Evolutionary conservation across 2,888 invertebrate genomes (phyloP), one percentile per base, ranked within the genome.

Genomic region (Melieria picta): DNA sequence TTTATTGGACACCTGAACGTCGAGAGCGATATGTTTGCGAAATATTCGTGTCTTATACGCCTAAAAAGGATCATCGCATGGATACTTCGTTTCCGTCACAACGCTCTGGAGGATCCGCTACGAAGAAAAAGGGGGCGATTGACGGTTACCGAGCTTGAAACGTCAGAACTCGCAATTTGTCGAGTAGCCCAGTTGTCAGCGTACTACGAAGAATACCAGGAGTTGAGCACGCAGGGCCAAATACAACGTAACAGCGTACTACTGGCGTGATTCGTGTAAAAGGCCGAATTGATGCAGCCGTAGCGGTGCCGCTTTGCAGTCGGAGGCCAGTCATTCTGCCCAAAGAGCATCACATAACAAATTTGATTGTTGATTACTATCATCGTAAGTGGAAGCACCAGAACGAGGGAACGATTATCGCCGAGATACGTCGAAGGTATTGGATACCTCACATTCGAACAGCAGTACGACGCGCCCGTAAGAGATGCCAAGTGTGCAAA

Each of bases 21-120:
- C 60, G 42, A 48, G n/a, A n/a, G 48, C 72, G 4, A 71, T 72
- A 62, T 70, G n/a, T 50, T 69, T 0, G 48, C 68, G 0, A 72
- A 69, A 55, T 57, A 74, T 30, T 71, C 70, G 45, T 67, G 72
- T 13, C 66, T 65, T 0, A 65, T 69, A 5, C 64, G 73, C 7
- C 65, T 56, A 7, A 64, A 62, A 4, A 56, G 65, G 4, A 48
- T 76, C n/a, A 11, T 60, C 3, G 48, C 60, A 9, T 69, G 46
- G 16, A 52, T 72, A 4, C 7, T 67, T 7, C 45, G 47, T 4
- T 52, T 68, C 11, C 66, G 66, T 13, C 56, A 65, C 16, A 64
- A 64, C 42, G 30, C 30, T 30, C 3, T 30, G 30, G 30, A 30
- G 30, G 30, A 30, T 30, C 30, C 30, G 30, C 30, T 30, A 69